Conservation (phyloP, 2,797 vertebrate genomes). For the Pantherophis alleghaniensis region DNA sequence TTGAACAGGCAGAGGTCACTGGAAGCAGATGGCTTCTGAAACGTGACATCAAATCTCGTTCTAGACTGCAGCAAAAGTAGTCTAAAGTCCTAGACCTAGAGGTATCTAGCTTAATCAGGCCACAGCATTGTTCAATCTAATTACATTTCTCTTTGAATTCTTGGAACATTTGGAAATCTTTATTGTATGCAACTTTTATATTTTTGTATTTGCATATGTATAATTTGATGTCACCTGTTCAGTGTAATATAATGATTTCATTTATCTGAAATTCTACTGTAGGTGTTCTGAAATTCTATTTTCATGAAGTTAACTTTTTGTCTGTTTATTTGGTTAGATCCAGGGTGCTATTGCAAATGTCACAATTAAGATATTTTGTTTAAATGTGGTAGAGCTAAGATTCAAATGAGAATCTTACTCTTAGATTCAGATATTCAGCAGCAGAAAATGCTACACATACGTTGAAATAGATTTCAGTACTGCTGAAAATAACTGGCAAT, state of each 20-base stretch:
- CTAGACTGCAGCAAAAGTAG: background rate
- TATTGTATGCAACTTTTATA: background rate
- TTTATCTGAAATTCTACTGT: background rate
- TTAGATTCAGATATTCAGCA: constrained; percentile 20
- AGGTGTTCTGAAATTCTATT: background rate
- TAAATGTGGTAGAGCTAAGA: background rate
- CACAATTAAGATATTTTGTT: background rate
- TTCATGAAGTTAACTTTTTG: background rate
- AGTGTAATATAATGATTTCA: background rate
- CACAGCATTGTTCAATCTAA: background rate
- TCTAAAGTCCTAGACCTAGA: background rate
- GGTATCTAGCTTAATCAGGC: background rate
- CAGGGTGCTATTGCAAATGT: background rate
- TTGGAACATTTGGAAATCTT: background rate
- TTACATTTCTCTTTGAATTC: background rate
- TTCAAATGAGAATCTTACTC: background rate
- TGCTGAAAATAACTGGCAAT: constrained; percentile 11
- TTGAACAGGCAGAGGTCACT: background rate
- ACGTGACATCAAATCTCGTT: background rate
- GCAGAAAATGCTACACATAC: constrained; percentile 31
- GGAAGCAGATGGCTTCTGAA: background rate
- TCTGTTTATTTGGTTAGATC: background rate
- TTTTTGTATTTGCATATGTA: background rate
- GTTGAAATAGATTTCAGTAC: constrained; percentile 5
- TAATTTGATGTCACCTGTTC: background rate